These are phyloP conservation scores for Elmis aenea DNA, from an alignment of 2,888 invertebrate species.

Conservation along the genomic window DNA sequence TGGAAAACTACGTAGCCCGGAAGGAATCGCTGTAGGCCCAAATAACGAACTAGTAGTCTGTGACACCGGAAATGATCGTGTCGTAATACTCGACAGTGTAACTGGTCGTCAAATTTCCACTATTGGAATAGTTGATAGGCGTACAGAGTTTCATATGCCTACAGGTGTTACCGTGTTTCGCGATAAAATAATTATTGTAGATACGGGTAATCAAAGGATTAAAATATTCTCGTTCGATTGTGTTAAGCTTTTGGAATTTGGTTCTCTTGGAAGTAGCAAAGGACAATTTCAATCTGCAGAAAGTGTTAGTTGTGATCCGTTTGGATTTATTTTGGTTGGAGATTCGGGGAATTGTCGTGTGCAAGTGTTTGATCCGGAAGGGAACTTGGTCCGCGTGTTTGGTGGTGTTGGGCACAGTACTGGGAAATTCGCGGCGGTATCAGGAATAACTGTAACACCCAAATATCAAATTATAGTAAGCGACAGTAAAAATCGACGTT, in stretches of 20 bases:
- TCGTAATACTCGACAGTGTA: constrained; percentile 54
- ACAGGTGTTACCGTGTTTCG: constrained; percentile 62
- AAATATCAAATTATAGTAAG: constrained; percentile 59
- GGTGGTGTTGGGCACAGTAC: constrained; percentile 49
- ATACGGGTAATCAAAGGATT: constrained; percentile 65
- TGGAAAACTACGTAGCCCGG: constrained; percentile 64
- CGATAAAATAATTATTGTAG: constrained; percentile 54
- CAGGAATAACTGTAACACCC: constrained; percentile 59
- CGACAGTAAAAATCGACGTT: constrained; percentile 54
- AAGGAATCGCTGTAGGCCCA: constrained; percentile 62
- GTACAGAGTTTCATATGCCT: constrained; percentile 64
- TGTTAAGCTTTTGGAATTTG: constrained; percentile 57
- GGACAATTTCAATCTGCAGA: constrained; percentile 72
- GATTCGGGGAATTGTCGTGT: constrained; percentile 74
- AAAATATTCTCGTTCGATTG: constrained; percentile 56
- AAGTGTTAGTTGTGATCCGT: constrained; percentile 64
- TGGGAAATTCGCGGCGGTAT: constrained; percentile 63
- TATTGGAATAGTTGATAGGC: constrained; percentile 53
- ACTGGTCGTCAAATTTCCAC: constrained; percentile 57
- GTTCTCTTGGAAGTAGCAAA: constrained; percentile 59
- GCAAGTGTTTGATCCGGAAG: constrained; percentile 69
- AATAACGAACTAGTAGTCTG: constrained; percentile 62
- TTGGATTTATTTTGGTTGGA: constrained; percentile 72
- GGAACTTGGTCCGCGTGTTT: constrained; percentile 62
- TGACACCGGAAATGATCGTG: constrained; percentile 74